Evolutionary conservation across 2,888 invertebrate genomes (phyloP).

Genomic region (Thyatira batis): DNA sequence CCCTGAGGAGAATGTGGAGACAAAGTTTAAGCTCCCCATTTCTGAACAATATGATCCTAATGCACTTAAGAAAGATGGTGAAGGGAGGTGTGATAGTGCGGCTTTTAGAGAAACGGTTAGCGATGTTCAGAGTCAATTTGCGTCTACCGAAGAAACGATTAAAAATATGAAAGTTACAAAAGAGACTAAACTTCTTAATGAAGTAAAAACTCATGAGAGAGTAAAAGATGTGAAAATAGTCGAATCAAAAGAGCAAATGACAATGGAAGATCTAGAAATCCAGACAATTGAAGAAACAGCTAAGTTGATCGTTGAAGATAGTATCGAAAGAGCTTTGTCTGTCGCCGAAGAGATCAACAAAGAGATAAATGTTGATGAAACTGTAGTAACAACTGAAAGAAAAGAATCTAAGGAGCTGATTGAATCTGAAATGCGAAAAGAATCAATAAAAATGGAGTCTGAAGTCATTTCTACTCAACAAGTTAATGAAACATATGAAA

Average conservation of each 20-base stretch:
- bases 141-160: slow-evolving; percentile 4
- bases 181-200: slow-evolving; percentile 19
- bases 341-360: slow-evolving; percentile 61
- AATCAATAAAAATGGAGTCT: background rate
- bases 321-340: slow-evolving; percentile 59
- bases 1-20: slow-evolving; percentile 33
- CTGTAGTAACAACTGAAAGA: slow-evolving; percentile 17
- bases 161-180: slow-evolving; percentile 17
- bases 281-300: slow-evolving; percentile 63
- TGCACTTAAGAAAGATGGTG: slow-evolving; percentile 32
- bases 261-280: slow-evolving; percentile 45
- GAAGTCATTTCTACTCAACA: slow-evolving; percentile 11
- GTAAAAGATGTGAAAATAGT: slow-evolving; percentile 25
- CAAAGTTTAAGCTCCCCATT: slow-evolving; percentile 63
- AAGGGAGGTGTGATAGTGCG: slow-evolving; percentile 13
- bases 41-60: slow-evolving; percentile 69
- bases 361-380: slow-evolving; percentile 50
- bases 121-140: background rate
- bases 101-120: slow-evolving; percentile 7
- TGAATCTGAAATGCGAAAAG: slow-evolving; percentile 1
- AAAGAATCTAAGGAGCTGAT: slow-evolving; percentile 11
- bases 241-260: slow-evolving; percentile 30
- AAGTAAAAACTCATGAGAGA: slow-evolving; percentile 3
- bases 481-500: slow-evolving; percentile 24
- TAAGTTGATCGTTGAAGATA: slow-evolving; percentile 56